Evolutionary conservation across 2,797 vertebrate genomes (phyloP).

Genomic region (Channallabes apus): DNA sequence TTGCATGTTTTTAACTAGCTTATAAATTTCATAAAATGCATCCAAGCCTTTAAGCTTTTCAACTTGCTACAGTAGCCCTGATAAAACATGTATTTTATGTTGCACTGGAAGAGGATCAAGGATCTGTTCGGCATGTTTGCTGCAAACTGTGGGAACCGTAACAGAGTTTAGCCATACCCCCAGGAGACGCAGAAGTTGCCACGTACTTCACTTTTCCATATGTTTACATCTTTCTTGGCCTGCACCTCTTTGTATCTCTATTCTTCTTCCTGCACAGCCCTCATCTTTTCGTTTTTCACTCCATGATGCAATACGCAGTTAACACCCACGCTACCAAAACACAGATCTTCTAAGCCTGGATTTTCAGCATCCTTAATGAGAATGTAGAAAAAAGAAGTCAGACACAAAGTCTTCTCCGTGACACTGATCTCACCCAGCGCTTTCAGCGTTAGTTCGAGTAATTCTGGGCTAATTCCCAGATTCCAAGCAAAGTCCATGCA

Average conservation of each 20-base stretch:
- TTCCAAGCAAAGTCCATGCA: background rate
- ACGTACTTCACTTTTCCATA: background rate
- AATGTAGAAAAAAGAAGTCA: background rate
- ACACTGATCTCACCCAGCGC: background rate
- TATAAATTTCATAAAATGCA: background rate
- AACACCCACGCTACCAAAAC: background rate
- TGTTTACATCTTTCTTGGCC: background rate
- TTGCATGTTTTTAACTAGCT: background rate
- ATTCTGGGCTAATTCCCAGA: background rate
- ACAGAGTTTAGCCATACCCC: background rate
- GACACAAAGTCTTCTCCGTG: background rate
- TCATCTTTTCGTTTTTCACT: background rate
- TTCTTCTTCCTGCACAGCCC: background rate
- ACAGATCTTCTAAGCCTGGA: background rate
- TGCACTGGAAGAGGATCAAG: background rate
- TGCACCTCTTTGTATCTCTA: background rate
- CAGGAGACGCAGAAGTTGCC: background rate
- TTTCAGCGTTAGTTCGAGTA: background rate
- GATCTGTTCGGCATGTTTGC: background rate
- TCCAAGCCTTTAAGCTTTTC: background rate
- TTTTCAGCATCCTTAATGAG: background rate
- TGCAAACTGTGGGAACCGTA: background rate
- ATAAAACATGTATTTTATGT: background rate
- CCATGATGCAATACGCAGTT: conserved; percentile 8
- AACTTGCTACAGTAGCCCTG: background rate